Evolutionary conservation across 30 jellyfish, hydroid and myxozoan species (phyloP).

Genomic region (Nemopilema nomurai): DNA sequence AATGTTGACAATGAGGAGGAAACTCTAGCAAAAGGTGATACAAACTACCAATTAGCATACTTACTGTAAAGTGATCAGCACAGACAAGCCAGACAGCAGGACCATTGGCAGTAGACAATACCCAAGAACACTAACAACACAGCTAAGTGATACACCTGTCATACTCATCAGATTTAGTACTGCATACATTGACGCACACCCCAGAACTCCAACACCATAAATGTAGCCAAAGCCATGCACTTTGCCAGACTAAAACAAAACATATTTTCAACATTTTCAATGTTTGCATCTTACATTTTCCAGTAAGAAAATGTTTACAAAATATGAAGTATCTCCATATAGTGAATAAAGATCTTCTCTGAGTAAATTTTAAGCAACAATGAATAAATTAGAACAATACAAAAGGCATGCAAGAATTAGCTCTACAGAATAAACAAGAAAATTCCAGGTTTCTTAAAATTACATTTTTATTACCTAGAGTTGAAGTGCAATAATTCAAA

Average conservation of each 20-base stretch:
- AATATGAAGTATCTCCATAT: too few species aligned
- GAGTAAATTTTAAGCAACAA: too few species aligned
- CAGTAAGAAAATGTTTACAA: too few species aligned
- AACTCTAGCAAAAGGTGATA: neutral
- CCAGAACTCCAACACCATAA: conserved; percentile 96
- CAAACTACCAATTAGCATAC: conserved; percentile 7
- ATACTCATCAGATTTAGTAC: conserved; percentile 93
- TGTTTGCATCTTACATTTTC: neutral
- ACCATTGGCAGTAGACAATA: conserved; percentile 97
- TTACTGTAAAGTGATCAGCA: conserved; percentile 81
- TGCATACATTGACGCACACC: conserved; percentile 93
- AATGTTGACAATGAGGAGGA: neutral
- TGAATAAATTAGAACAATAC: too few species aligned
- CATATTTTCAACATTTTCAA: neutral
- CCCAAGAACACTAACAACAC: conserved; percentile 97
- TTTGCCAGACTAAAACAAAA: conserved; percentile 87
- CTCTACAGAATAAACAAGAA: too few species aligned
- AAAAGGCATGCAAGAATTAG: too few species aligned
- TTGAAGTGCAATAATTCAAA: too few species aligned
- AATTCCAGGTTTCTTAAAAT: too few species aligned
- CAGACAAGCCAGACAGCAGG: conserved; percentile 88
- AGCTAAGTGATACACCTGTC: conserved; percentile 93
- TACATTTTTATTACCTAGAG: too few species aligned
- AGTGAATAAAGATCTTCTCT: too few species aligned
- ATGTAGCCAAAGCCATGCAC: conserved; percentile 99